Evolutionary conservation across 2,888 invertebrate genomes (phyloP), one percentile per base, ranked within the genome.

Genomic region (Onthophagus sagittarius): DNA sequence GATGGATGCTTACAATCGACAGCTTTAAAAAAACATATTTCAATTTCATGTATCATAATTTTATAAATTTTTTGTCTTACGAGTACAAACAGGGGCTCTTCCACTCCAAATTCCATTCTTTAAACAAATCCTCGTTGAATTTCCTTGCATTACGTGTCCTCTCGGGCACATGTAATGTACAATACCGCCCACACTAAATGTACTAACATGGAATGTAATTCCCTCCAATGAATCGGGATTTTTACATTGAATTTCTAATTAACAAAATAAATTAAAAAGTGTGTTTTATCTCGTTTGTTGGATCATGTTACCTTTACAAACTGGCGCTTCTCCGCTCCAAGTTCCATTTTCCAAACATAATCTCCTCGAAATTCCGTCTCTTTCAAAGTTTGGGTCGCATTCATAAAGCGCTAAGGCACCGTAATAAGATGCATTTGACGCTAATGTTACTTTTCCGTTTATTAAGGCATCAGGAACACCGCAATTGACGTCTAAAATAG

Each of bases 341-440:
- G 95, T 95, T 70, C 93, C 95, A 81, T 96, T 93, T 81, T 96
- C 96, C 72, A 94, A 89, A 81, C 96, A 97, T 71, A 95, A 85
- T 74, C 96, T 86, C 71, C 96, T 88, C 1, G 94, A 93, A 2
- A 94, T 93, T 0, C 96, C 96, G 77, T 93, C 93, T 9, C 96
- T 86, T 81, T 92, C 92, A 85, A 90, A 96, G 81, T 95, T 93
- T 1, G 89, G 87, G 73, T 93, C 89, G 81, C 97, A 97, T 79
- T 94, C 92, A 82, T 97, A 97, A 5, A 95, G 87, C 0, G 91
- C 95, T 0, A 94, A 91, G 0, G 95, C 94, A 0, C 96, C 96
- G 80, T 96, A 95, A 83, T 95, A 95, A 0, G 96, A 96, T 0
- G 92, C 94, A 83, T 96, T 96, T 0, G 95, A 94, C 0, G 94